Percentiles rank a stretch among this genome's conserved stretches.
phyloP scores from a whole-genome alignment of 2,113 vertebrate species.

The Rhynchomys soricoides region DNA sequence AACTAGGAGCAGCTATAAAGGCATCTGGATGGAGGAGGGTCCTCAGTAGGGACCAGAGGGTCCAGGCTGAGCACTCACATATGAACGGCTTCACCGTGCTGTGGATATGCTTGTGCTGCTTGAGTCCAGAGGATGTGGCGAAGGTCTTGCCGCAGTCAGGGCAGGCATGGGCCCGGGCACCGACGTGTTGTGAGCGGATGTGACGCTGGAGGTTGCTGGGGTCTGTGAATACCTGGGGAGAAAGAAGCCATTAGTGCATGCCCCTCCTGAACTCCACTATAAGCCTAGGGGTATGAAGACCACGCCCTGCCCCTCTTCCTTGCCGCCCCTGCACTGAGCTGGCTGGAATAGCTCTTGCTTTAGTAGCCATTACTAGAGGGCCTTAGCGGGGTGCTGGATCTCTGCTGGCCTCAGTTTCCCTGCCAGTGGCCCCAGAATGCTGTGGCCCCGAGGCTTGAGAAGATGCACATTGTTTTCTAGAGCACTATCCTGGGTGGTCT shows the following conservation, averaged over 20 bases:
- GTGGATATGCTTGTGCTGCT: slow-evolving; percentile 99
- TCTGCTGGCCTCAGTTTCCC: background rate
- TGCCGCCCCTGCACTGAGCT: accelerated
- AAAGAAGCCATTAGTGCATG: accelerated
- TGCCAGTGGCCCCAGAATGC: accelerated
- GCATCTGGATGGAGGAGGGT: slow-evolving; percentile 72
- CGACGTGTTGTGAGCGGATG: slow-evolving; percentile 99
- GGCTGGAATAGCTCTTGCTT: accelerated
- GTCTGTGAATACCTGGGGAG: slow-evolving; percentile 96
- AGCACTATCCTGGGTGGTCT: background rate
- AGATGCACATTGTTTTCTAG: background rate
- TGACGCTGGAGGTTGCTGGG: slow-evolving; percentile 99
- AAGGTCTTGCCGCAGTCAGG: slow-evolving; percentile 99
- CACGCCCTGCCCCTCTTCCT: accelerated
- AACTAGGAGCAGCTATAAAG: background rate
- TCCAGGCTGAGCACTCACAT: slow-evolving; percentile 90
- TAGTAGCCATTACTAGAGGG: background rate
- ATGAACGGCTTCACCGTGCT: slow-evolving; percentile 99
- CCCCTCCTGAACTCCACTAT: accelerated
- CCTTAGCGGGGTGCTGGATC: accelerated
- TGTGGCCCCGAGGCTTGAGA: accelerated
- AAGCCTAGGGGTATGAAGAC: background rate
- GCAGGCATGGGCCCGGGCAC: slow-evolving; percentile 96
- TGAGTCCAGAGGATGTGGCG: slow-evolving; percentile 98
- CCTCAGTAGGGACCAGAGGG: background rate